Evolutionary conservation across 2,113 vertebrate species (phyloP), one percentile per base, ranked within the genome.

Genomic region (Apteryx owenii): DNA sequence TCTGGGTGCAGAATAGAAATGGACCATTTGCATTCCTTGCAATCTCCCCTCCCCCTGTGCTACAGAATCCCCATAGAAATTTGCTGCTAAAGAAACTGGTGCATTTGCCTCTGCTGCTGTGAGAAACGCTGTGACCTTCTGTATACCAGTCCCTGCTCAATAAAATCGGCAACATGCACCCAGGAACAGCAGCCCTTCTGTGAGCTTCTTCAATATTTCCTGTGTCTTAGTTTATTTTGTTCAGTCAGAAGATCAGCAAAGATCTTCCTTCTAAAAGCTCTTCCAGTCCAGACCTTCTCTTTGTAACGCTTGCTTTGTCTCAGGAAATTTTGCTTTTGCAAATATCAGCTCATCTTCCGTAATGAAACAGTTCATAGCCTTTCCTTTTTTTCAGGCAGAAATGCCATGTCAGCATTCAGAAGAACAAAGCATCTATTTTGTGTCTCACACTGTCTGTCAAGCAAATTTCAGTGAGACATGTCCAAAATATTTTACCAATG

Each of bases 281-380:
- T 72, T 82, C 44, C 56, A 56, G 31, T 68, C 56, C 36, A 90
- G 58, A 72, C 7, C 20, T 80, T 62, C 33, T 89, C 13, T 79
- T 79, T 84, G 62, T 78, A 78, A 89, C 71, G 73, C 12, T 61
- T 86, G 20, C 72, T 28, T 26, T 73, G 87, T 62, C 60, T 61
- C 5, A 69, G 26, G 64, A 85, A 75, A 58, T 73, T 60, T 75
- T 75, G 38, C 29, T 38, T 90, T 83, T 96, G 62, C 75, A 83
- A 91, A 40, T 88, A 61, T 22, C 56, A 87, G 29, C 13, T 92
- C 44, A 50, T 16, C 5, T 73, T 33, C 62, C 33, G 10, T 85
- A 88, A 84, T 84, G 53, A 96, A 92, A 90, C 65, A 88, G 51
- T 85, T 62, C 71, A 68, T 44, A 92, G 65, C 48, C 23, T 64